Evolutionary conservation across 2,797 vertebrate species (phyloP), one percentile per base, ranked within the genome.

Genomic region (Anolis apletophallus): DNA sequence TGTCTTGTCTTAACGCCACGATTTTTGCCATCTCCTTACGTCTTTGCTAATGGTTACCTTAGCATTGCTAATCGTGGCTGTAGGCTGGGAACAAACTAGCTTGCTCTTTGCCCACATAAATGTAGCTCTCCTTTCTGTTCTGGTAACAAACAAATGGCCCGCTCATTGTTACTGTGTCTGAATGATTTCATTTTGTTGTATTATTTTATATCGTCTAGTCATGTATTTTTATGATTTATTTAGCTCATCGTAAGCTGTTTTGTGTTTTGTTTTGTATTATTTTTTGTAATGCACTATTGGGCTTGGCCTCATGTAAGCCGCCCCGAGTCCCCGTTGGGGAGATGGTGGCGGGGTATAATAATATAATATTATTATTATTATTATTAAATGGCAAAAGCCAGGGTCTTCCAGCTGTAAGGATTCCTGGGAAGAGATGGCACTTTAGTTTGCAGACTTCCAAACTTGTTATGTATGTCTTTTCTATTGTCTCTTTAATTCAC

Each of bases 11-110:
- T 79, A 83, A 84, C 68, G 83, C 67, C 50, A 54, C 46, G 73
- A 16, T 73, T 87, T 46, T 78, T 83, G 75, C 68, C 55, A 67
- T 73, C 79, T 79, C 34, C 75, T 81, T 50, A 19, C 67, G 46
- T 54, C 46, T 87, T 73, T 50, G 4, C 55, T 87, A 87, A 80
- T 74, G 55, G 76, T 79, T 85, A 87, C 64, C 46, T 87, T 73
- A 84, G 81, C 77, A 74, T 79, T 74, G 55, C 46, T 87, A 80
- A 79, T 84, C 67, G 19, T 12, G 76, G 75, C 77, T 85, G 68
- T 85, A 80, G 77, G 68, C 77, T 80, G 84, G 68, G 40, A 34
- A 46, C 19, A 80, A 32, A 16, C 36, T 80, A 59, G 17, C 55
- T 87, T 83, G 75, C 26, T 72, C n/a, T 17, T 75, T 73, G 32